Evolutionary conservation across 2,888 invertebrate species (phyloP).

Genomic region (Uropetala carovei): DNA sequence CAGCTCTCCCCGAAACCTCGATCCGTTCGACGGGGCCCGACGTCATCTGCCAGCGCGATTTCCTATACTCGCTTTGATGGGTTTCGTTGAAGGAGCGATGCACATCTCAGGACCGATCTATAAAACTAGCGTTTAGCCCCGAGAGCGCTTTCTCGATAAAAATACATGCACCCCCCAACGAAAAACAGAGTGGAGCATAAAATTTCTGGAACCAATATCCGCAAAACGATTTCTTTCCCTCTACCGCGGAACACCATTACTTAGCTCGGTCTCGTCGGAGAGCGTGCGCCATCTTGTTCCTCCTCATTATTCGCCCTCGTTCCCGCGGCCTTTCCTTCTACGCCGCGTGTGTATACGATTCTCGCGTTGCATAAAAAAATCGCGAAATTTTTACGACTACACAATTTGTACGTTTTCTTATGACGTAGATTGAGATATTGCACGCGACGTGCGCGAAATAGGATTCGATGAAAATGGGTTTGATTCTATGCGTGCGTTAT

Average conservation of each 20-base stretch:
- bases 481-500: no score
- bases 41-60: conserved; percentile 15
- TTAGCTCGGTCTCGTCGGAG: background rate
- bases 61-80: conserved; percentile 16
- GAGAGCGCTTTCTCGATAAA: background rate
- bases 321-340: background rate
- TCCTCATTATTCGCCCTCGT: background rate
- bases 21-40: background rate
- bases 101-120: background rate
- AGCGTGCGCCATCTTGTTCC: background rate
- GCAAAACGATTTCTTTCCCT: background rate
- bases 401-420: background rate
- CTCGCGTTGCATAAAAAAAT: background rate
- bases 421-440: background rate
- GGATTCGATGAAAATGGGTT: background rate
- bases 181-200: conserved; percentile 14
- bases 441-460: background rate
- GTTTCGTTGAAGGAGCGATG: background rate
- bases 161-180: background rate
- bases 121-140: background rate
- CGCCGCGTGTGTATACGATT: background rate
- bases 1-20: background rate
- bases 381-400: background rate
- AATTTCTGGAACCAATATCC: conserved; percentile 20
- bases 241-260: background rate